Evolutionary conservation across 2,113 vertebrate genomes (phyloP), one percentile per base, ranked within the genome.

Genomic region (Phrynosoma blainvillii): DNA sequence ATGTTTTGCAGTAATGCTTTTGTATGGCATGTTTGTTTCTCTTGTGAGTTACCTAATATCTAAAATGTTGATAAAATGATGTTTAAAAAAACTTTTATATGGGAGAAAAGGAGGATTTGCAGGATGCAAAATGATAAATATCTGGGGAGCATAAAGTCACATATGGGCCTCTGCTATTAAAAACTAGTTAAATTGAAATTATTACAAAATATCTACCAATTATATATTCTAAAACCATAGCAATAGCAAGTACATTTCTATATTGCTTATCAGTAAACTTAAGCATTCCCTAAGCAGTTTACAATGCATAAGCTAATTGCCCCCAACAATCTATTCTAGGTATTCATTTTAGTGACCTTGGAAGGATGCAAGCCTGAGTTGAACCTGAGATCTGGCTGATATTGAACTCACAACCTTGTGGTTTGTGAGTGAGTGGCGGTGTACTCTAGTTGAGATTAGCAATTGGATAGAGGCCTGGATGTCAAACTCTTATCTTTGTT

Each of bases 41-140:
- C 66, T 88, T 68, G 59, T 30, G 32, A 71, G 32, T 13, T 2
- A 79, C 84, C 89, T 79, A 0, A 18, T 92, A 91, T 92, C 90
- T 94, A 62, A 78, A 21, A 86, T 83, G 16, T 81, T 83, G 83
- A 0, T 66, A 68, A 83, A 65, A 82, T 30, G 56, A 14, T 27
- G 13, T 16, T 25, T 56, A n/a, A 25, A 59, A 3, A 9, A 62
- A 8, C 56, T 8, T 59, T 54, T 6, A 59, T 3, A n/a, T 59
- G 30, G 54, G n/a, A 59, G 30, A 18, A 21, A 10, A 25, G 52
- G 25, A 54, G 52, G 27, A 30, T 30, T 79, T 79, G 5, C 59
- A 13, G 66, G 25, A 27, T 68, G 66, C 4, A 52, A n/a, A 65
- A 78, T 1, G 20, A 1, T 62, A 27, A 76, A 62, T 4, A 5